These are phyloP conservation scores for Ptiloglossa arizonensis DNA, from an alignment of 1,140 invertebrate genomes.

Conservation along the genomic window DNA sequence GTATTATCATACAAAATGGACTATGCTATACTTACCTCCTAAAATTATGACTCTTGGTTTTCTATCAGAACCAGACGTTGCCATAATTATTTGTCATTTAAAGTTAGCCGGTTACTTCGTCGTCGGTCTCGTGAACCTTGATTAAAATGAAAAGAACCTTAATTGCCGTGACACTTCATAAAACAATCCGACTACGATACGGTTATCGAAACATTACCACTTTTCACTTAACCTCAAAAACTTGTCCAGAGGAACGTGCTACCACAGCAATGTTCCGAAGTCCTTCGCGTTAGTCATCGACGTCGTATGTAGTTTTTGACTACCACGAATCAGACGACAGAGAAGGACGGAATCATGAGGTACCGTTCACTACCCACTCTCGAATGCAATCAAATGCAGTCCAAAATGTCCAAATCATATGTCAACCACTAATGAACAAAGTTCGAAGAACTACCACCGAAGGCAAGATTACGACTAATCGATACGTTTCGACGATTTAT, in stretches of 20 bases:
- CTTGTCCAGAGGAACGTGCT: conserved; percentile 3
- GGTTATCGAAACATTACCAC: conserved; percentile 19
- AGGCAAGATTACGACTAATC: neutral
- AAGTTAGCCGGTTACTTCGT: conserved; percentile 12
- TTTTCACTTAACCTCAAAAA: conserved; percentile 47
- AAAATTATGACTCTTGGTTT: conserved; percentile 77
- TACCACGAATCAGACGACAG: neutral
- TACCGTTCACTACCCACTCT: conserved; percentile 16
- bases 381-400: neutral
- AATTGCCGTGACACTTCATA: conserved; percentile 6
- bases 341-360: conserved; percentile 11
- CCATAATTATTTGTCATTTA: conserved; percentile 69
- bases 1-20: neutral
- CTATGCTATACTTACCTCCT: conserved; percentile 72
- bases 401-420: conserved; percentile 4
- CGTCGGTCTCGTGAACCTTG: neutral
- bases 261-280: neutral
- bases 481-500: too few species aligned
- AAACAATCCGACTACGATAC: conserved; percentile 19
- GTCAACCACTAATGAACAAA: conserved; percentile 17
- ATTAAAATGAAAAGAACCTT: neutral
- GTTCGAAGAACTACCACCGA: conserved; percentile 6
- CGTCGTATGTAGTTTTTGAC: neutral
- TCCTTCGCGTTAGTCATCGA: conserved; percentile 22
- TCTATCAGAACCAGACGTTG: conserved; percentile 67